Conservation (phyloP, 2,888 invertebrate genomes). For the Drosophila birchii region DNA sequence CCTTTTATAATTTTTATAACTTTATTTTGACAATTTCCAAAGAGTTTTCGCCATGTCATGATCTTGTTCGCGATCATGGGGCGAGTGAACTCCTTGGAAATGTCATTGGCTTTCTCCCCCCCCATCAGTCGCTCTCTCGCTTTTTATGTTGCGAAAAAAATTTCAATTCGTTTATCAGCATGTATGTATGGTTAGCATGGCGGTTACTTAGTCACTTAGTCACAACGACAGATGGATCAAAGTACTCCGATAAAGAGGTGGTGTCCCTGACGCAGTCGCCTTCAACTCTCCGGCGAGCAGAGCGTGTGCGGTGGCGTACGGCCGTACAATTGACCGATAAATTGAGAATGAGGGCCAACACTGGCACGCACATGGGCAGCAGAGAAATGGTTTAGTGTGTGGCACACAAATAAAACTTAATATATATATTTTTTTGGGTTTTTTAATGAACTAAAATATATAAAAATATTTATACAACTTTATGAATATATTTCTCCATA, state of each 20-base stretch:
- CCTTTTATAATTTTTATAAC: slow-evolving; percentile 5
- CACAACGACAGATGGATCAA: slow-evolving; percentile 42
- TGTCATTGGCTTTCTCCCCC: slow-evolving; percentile 70
- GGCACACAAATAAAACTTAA: no score
- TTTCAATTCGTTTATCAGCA: slow-evolving; percentile 51
- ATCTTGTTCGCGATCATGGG: slow-evolving; percentile 46
- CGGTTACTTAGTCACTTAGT: slow-evolving; percentile 38
- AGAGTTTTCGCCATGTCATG: slow-evolving; percentile 61
- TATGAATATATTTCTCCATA: not conserved
- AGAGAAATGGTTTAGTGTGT: slow-evolving; percentile 22
- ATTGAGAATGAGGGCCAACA: slow-evolving; percentile 46
- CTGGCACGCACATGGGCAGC: slow-evolving; percentile 12
- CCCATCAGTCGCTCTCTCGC: not conserved
- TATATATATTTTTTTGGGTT: not conserved
- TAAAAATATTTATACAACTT: not conserved
- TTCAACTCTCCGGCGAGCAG: slow-evolving; percentile 33
- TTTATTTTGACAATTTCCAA: slow-evolving; percentile 27
- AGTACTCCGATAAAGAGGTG: slow-evolving; percentile 51
- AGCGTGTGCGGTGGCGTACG: slow-evolving; percentile 2
- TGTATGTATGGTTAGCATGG: slow-evolving; percentile 21
- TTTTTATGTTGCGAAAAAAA: slow-evolving; percentile 44
- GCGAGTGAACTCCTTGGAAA: slow-evolving; percentile 70
- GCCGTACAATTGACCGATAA: slow-evolving; percentile 61
- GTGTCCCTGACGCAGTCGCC: slow-evolving; percentile 51
- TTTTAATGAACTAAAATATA: slow-evolving; percentile 1